phyloP scores from a whole-genome alignment of 2,888 invertebrate species.

The Eupithecia exiguata region DNA sequence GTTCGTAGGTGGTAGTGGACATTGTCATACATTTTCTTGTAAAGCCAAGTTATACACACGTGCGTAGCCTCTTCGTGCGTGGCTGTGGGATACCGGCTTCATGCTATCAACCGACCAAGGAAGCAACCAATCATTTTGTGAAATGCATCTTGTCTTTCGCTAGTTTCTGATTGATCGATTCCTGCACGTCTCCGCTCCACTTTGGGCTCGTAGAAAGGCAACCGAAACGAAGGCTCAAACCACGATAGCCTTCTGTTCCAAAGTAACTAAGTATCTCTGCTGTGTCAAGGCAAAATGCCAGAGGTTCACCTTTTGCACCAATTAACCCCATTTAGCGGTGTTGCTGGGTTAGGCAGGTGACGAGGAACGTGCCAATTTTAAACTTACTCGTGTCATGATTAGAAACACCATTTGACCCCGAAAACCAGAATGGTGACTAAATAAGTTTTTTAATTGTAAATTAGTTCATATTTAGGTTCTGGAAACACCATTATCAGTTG shows the following conservation, averaged over 20 bases:
- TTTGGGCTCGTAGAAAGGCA: no score
- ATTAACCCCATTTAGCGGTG: slow-evolving; percentile 43
- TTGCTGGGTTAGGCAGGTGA: slow-evolving; percentile 25
- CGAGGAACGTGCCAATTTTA: slow-evolving; percentile 27
- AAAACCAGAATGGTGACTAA: not conserved
- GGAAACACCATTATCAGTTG: not conserved
- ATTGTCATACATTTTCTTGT: no score
- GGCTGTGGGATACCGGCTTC: no score
- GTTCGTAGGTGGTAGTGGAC: no score
- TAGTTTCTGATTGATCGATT: not conserved
- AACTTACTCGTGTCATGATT: slow-evolving; percentile 19
- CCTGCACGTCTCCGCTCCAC: not conserved
- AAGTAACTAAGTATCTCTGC: not conserved
- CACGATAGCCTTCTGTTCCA: not conserved
- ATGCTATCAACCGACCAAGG: not conserved
- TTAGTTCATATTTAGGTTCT: not conserved
- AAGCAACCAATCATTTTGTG: not conserved
- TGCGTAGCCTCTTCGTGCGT: no score
- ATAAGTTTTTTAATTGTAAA: not conserved
- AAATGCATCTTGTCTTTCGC: not conserved
- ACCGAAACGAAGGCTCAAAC: not conserved
- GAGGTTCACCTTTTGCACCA: slow-evolving; percentile 43
- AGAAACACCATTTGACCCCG: slow-evolving; percentile 18
- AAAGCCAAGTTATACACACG: no score
- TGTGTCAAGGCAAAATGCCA: slow-evolving; percentile 39